Evolutionary conservation across 1,140 invertebrate genomes (phyloP), one percentile per base, ranked within the genome.

Genomic region (Mycetomoellerius zeteki): DNA sequence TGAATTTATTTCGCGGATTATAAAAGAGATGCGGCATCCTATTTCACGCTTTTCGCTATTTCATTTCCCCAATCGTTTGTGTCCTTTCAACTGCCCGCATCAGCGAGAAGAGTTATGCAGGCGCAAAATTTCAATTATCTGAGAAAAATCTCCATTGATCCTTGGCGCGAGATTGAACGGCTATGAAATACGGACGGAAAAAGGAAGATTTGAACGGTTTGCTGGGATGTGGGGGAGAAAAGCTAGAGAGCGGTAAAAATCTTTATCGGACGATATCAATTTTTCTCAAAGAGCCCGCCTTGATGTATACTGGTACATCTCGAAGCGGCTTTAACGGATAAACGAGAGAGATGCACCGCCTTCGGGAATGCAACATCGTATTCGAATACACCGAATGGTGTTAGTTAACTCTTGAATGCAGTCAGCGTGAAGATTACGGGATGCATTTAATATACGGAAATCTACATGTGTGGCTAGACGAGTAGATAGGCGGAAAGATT

Each of bases 81-180:
- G 54, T 75, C 80, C 80, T 62, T 84, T 75, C 69, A 75, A 3
- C 80, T 19, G 54, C 37, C 54, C 69, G 54, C 50, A 73, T 84
- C 80, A 50, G 37, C 80, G 80, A 1, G 14, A n/a, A 60, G 19
- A 84, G 54, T 54, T 58, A 84, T 75, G 56, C 69, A 56, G 69
- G 69, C 69, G 69, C 54, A 62, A 84, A 84, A 84, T 84, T 84
- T 84, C 80, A 84, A 84, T 84, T 84, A 84, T 84, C 69, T 84
- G 80, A 75, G 80, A 75, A 84, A 84, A 84, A 84, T 84, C 80
- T 84, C 80, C 24, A 84, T 75, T 84, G 80, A 84, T 75, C 54
- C 80, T 84, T 84, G 69, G 54, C 69, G 56, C 37, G 80, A 84
- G 69, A 84, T 84, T 84, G 80, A 84, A 84, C 54, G 69, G 12